Base-by-base conservation (phyloP, 2,888 invertebrate species). In the Desoria tigrina region DNA sequence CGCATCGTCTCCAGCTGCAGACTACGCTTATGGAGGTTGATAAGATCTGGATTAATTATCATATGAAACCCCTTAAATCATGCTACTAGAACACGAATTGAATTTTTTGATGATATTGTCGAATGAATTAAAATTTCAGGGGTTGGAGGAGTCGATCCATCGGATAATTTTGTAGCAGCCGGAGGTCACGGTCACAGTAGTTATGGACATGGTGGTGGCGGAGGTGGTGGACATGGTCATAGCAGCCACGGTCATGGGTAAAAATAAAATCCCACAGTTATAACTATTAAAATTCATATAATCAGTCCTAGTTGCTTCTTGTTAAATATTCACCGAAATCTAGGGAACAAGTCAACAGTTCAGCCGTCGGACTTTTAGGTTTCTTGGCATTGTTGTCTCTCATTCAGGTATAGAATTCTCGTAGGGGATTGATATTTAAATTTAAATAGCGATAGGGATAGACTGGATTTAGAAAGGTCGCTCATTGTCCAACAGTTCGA, bases 351-450 rank as follows among this genome's bases (percentile, higher is more conserved):
- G 74, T 76, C 21, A 74, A 76, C 58, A 69, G 66, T 16, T 71
- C 71, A 0, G 74, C 74, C 0, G 76, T 76, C 1, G 76, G 76
- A 9, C 66, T 76, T 2, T 62, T 76, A 4, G 76, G 76, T 50
- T 76, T 76, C 60, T 54, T 76, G 9, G 68, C 71, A 1, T 61
- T 76, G 24, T 62, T 76, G 1, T 72, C 74, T 0, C 27, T 76
- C 2, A 74, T 76, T 56, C 74, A 76, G 67, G 72, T 73, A 56
- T 6, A 45, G 45, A 21, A 6, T n/a, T 4, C 6, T 45, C n/a
- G 16, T 18, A 45, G 4, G 4, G 45, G 4, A 11, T 18, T 6
- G n/a, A 9, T 45, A 18, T 39, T 45, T 6, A 45, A 45, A 16
- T 21, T 45, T 45, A 16, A n/a, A n/a, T n/a, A n/a, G n/a, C n/a